Percentiles rank a stretch among this genome's conserved stretches.
Conservation (phyloP, 2,888 invertebrate species). For the Biston betularia region DNA sequence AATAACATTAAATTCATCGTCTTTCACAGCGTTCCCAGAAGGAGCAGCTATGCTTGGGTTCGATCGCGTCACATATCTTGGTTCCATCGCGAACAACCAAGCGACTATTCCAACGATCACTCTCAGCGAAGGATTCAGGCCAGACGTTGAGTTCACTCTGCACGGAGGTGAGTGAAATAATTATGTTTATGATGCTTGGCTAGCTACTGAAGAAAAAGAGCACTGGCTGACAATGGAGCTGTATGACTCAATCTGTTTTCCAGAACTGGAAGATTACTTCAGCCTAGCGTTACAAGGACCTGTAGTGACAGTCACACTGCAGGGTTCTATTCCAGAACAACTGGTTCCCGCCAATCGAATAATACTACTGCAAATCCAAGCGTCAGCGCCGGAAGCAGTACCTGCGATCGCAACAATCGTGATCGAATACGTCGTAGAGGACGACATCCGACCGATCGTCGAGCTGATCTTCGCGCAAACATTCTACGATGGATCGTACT, state of each 20-base stretch:
- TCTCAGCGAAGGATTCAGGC: conserved; percentile 51
- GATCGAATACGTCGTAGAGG: conserved; percentile 42
- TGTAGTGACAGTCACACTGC: conserved; percentile 27
- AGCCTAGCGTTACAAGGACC: conserved; percentile 14
- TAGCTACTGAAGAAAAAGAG: background rate
- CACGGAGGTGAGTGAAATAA: conserved; percentile 49
- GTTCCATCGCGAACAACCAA: conserved; percentile 44
- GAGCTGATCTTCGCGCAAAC: conserved; percentile 41
- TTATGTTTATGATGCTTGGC: background rate
- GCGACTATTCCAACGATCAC: conserved; percentile 47
- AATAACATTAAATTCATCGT: conserved; percentile 9
- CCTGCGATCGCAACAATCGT: conserved; percentile 53
- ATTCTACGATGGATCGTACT: conserved; percentile 51
- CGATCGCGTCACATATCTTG: conserved; percentile 48
- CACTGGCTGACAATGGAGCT: background rate
- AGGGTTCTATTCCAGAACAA: conserved; percentile 47
- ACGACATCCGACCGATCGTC: conserved; percentile 15
- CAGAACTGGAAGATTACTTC: conserved; percentile 30
- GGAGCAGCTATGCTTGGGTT: conserved; percentile 45
- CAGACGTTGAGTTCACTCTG: conserved; percentile 47
- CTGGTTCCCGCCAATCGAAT: conserved; percentile 50
- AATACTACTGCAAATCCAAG: conserved; percentile 51
- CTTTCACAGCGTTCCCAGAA: conserved; percentile 28
- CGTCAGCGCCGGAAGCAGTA: conserved; percentile 45
- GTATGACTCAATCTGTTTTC: background rate